These are phyloP conservation scores for Alosa alosa DNA, from an alignment of 2,113 vertebrate species.

Conservation along the genomic window DNA sequence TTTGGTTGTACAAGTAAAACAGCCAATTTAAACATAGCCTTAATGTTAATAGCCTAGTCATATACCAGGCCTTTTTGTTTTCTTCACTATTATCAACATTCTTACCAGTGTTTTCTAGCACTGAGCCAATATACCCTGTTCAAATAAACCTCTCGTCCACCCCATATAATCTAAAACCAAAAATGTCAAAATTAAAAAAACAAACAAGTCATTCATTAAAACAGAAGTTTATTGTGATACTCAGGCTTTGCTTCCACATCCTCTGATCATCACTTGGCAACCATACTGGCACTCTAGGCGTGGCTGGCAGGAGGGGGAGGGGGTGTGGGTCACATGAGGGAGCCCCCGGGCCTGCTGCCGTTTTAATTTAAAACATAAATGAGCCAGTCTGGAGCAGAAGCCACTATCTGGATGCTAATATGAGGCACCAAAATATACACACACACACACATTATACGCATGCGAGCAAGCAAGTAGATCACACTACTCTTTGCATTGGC, in stretches of 20 bases:
- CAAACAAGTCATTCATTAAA: constrained; percentile 62
- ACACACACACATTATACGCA: neutral
- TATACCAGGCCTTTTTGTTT: neutral
- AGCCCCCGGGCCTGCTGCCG: constrained; percentile 62
- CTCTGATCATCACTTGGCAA: constrained; percentile 62
- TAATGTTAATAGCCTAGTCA: too few species aligned
- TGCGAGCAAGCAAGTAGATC: constrained; percentile 13
- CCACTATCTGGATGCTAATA: constrained; percentile 14
- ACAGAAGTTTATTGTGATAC: constrained; percentile 80
- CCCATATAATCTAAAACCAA: neutral
- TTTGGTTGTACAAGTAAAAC: too few species aligned
- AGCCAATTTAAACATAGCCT: too few species aligned
- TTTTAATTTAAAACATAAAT: constrained; percentile 78
- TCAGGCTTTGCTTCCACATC: constrained; percentile 52
- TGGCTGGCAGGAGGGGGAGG: constrained; percentile 49
- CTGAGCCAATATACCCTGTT: neutral
- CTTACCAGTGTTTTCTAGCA: neutral
- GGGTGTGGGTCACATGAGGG: constrained; percentile 51
- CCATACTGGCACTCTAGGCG: constrained; percentile 56
- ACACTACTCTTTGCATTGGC: constrained; percentile 23
- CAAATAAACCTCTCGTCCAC: neutral
- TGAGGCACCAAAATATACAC: constrained; percentile 34
- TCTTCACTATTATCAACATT: neutral
- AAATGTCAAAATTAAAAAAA: neutral
- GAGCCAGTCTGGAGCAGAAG: constrained; percentile 38